phyloP scores from a whole-genome alignment of 2,797 vertebrate genomes.

The Betta splendens region DNA sequence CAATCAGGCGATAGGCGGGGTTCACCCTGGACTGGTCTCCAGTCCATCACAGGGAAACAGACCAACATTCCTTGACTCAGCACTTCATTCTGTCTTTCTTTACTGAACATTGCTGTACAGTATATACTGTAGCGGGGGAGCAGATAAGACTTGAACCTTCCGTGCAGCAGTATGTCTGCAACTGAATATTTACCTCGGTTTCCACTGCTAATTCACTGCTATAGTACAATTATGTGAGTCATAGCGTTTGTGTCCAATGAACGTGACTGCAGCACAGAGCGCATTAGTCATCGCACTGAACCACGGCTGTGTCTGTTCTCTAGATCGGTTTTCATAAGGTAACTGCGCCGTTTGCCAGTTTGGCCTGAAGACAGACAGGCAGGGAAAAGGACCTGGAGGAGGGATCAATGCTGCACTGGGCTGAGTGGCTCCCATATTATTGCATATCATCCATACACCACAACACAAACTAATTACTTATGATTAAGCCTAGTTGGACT shows the following conservation, averaged over 20 bases:
- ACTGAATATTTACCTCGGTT: constrained; percentile 16
- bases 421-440: constrained; percentile 45
- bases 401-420: constrained; percentile 59
- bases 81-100: too few species aligned
- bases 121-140: too few species aligned
- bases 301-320: constrained; percentile 11
- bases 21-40: too few species aligned
- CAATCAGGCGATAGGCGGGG: too few species aligned
- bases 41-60: too few species aligned
- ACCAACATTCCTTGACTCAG: too few species aligned
- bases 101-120: too few species aligned
- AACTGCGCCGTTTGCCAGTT: constrained; percentile 51
- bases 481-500: constrained; percentile 28
- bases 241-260: constrained; percentile 28
- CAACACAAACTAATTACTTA: constrained; percentile 26
- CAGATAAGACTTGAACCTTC: too few species aligned
- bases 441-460: constrained; percentile 25
- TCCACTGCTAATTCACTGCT: constrained; percentile 16
- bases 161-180: too few species aligned
- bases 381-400: constrained; percentile 49
- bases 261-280: neutral
- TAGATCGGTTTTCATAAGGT: neutral
- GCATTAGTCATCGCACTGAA: constrained; percentile 11
- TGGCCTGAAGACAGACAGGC: constrained; percentile 48
- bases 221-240: constrained; percentile 15